A percentile compares a stretch with the other conserved stretches of the same genome.
Evolutionary conservation across 2,797 vertebrate genomes (phyloP).

Genomic region (Diplodus sargus): DNA sequence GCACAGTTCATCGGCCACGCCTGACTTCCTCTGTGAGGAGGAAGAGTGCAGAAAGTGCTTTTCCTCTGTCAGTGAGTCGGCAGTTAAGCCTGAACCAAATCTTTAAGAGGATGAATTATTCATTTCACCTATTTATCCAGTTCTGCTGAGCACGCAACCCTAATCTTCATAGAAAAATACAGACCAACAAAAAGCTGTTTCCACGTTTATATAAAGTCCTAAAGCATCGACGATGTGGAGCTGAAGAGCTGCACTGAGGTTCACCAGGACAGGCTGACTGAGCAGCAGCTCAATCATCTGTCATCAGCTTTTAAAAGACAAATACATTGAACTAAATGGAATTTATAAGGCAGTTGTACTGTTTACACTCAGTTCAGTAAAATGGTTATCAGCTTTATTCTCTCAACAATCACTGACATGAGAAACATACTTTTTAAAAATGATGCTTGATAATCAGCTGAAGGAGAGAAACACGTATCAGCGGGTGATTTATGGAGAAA

Average conservation of each 20-base stretch:
- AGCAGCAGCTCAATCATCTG: background rate
- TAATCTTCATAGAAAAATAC: background rate
- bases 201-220: background rate
- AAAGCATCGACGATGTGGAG: background rate
- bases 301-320: background rate
- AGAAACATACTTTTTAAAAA: too few relatives aligned
- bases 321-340: too few relatives aligned
- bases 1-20: background rate
- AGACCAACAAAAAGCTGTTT: background rate
- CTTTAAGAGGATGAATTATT: slow-evolving; percentile 30
- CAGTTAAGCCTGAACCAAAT: background rate
- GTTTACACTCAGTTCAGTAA: too few relatives aligned
- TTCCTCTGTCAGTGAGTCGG: background rate
- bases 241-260: background rate
- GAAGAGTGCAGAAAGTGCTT: background rate
- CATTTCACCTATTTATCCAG: slow-evolving; percentile 22
- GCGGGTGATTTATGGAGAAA: background rate
- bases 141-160: slow-evolving; percentile 17
- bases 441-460: too few relatives aligned
- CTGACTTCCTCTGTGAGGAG: background rate
- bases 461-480: background rate
- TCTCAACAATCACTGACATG: too few relatives aligned
- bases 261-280: background rate
- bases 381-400: too few relatives aligned
- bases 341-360: too few relatives aligned